phyloP scores from a whole-genome alignment of 2,113 vertebrate genomes.

The Oreocharis arfaki region DNA sequence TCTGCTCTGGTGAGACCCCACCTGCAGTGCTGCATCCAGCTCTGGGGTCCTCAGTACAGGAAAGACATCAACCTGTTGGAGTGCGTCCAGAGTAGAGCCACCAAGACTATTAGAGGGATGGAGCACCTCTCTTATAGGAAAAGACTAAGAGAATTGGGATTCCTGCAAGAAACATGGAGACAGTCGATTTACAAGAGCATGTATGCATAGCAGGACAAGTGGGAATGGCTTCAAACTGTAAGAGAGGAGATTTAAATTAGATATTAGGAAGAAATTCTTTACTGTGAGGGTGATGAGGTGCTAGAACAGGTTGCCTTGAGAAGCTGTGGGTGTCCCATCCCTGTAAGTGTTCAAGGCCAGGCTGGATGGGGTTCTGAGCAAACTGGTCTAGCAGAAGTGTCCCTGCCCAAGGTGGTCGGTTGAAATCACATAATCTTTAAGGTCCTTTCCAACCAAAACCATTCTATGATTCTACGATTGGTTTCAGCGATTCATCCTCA shows the following conservation, averaged over 20 bases:
- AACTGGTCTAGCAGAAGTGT: too few species aligned
- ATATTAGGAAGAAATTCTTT: background rate
- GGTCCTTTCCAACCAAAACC: background rate
- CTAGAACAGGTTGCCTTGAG: background rate
- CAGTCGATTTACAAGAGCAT: background rate
- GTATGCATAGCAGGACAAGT: background rate
- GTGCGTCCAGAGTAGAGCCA: too few species aligned
- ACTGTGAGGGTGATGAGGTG: background rate
- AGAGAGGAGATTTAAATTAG: background rate
- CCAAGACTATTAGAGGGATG: background rate
- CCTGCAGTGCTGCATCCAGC: background rate
- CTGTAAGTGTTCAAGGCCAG: background rate
- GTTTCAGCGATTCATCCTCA: background rate
- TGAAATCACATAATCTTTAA: background rate
- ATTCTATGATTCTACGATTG: background rate
- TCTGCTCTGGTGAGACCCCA: background rate
- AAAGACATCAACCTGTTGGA: fast-evolving
- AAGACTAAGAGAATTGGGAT: background rate
- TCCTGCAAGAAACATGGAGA: background rate
- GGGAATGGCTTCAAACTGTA: background rate
- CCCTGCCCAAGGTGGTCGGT: background rate
- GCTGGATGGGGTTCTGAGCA: background rate
- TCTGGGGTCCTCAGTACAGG: background rate
- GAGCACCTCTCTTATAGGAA: background rate
- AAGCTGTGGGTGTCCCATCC: background rate